phyloP scores from a whole-genome alignment of 2,113 vertebrate genomes.

The Lynx canadensis region DNA sequence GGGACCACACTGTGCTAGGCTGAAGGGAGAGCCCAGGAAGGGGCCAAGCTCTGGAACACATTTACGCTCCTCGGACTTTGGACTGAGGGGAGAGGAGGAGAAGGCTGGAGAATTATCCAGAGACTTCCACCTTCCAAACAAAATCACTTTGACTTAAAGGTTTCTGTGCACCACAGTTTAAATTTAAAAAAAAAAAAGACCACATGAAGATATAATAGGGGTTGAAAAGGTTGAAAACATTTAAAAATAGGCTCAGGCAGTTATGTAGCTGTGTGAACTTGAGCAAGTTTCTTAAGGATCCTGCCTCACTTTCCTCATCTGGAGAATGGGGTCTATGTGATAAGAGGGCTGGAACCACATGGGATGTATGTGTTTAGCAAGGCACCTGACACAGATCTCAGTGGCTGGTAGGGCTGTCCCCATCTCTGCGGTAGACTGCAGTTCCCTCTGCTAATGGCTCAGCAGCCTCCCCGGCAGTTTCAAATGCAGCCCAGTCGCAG shows the following conservation, averaged over 20 bases:
- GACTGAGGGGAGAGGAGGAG: not conserved
- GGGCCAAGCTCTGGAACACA: not conserved
- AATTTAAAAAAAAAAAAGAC: not conserved
- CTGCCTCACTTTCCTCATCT: not conserved
- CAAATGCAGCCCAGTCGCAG: not conserved
- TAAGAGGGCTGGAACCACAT: not conserved
- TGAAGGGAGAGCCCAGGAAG: not conserved
- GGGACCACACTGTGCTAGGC: not conserved
- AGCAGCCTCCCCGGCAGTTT: not conserved
- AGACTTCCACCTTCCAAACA: constrained; percentile 6
- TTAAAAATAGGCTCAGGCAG: not conserved
- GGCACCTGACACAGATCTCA: not conserved
- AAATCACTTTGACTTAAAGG: not conserved
- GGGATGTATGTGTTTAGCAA: not conserved
- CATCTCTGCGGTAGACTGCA: not conserved
- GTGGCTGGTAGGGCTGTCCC: not conserved
- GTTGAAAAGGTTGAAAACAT: not conserved
- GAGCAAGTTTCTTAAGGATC: not conserved
- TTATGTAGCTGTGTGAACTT: not conserved
- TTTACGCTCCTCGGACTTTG: not conserved
- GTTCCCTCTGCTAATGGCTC: not conserved
- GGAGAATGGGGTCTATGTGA: not conserved
- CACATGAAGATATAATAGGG: not conserved
- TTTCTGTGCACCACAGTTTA: not conserved
- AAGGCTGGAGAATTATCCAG: not conserved